These are phyloP conservation scores for Leptinotarsa defecta DNA, from an alignment of 1,140 invertebrate species.

Conservation along the genomic window DNA sequence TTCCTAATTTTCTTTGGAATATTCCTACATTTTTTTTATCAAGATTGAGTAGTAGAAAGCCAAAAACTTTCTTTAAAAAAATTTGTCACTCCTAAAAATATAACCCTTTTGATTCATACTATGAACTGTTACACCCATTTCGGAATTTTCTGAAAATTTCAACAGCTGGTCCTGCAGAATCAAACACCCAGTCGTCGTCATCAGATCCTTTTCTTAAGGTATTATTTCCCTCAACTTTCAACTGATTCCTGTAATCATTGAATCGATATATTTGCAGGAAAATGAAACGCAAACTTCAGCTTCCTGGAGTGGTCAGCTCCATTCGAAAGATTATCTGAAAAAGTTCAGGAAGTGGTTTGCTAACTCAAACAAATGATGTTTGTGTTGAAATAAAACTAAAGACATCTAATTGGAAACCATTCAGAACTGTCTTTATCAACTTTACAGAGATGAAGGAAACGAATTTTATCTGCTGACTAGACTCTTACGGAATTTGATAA, in stretches of 20 bases:
- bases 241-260: not conserved
- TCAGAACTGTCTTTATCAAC: conserved; percentile 11
- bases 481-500: not conserved
- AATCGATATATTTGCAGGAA: not conserved
- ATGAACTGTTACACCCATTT: too few relatives aligned
- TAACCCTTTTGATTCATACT: too few relatives aligned
- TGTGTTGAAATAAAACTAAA: conserved; percentile 13
- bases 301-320: conserved; percentile 6
- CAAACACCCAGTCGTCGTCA: too few relatives aligned
- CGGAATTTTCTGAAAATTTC: too few relatives aligned
- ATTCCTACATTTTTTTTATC: too few relatives aligned
- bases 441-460: not conserved
- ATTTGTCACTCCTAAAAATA: too few relatives aligned
- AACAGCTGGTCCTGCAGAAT: too few relatives aligned
- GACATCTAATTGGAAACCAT: conserved; percentile 13
- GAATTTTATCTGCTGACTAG: not conserved
- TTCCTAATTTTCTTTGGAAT: too few relatives aligned
- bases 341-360: conserved; percentile 18
- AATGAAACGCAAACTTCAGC: not conserved
- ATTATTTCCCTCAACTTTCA: not conserved
- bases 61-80: too few relatives aligned
- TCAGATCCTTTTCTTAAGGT: not conserved
- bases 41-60: too few relatives aligned
- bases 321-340: conserved; percentile 9
- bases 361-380: conserved; percentile 24